A percentile compares a stretch with the other conserved stretches of the same genome.
Evolutionary conservation across 1,140 invertebrate species (phyloP).

Genomic region (Hyposmocoma kahamanoa): DNA sequence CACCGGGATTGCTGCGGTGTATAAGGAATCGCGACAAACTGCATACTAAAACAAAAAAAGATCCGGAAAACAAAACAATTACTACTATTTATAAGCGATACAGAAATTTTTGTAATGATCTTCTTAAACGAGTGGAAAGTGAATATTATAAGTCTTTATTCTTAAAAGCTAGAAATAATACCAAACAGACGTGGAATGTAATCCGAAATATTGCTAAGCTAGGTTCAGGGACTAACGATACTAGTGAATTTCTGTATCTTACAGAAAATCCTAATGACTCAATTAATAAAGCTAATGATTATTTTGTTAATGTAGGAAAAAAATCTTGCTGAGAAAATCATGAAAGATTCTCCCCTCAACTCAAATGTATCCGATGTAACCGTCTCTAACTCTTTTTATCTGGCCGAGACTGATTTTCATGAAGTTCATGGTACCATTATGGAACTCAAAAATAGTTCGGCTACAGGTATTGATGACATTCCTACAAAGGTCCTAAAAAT

Average conservation of each 20-base stretch:
- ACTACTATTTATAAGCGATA: not conserved
- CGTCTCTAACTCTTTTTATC: not conserved
- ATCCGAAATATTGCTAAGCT: not conserved
- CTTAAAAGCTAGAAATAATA: not conserved
- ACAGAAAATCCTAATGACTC: not conserved
- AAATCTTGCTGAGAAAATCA: slow-evolving; percentile 1
- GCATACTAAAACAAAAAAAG: not conserved
- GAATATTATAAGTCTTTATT: not conserved
- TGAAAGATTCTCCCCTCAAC: not conserved
- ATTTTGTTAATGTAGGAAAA: not conserved
- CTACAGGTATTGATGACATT: not conserved
- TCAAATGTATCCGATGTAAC: not conserved
- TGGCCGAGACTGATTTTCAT: not conserved
- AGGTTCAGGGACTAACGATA: not conserved
- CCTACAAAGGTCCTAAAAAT: not conserved
- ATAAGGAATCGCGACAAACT: not conserved
- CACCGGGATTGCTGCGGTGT: not conserved
- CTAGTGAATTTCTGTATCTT: not conserved
- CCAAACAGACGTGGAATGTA: not conserved
- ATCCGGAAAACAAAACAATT: not conserved
- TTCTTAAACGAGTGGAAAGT: not conserved
- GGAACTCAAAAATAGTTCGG: not conserved
- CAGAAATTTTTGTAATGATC: slow-evolving; percentile 1
- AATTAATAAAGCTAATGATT: not conserved
- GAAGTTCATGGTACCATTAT: not conserved